Evolutionary conservation across 2,888 invertebrate genomes (phyloP), one percentile per base, ranked within the genome.

Genomic region (Acanthoscelides obtectus): DNA sequence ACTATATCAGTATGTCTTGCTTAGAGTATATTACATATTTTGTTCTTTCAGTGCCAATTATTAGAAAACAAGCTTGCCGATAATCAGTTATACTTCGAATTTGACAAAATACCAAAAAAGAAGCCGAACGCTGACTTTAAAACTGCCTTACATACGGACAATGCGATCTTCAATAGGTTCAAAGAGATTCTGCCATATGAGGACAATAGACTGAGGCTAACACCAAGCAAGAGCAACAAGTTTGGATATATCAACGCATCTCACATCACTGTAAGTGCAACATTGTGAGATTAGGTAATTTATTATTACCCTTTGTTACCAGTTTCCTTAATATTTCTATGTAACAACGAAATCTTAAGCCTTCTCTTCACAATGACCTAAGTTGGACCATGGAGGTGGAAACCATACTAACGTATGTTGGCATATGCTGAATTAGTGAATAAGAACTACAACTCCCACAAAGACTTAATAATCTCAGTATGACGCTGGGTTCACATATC

Each of bases 161-260:
- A 91, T 82, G 85, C 86, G 0, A 80, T 84, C 80, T 80, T 83
- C 80, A 82, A 88, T 68, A 87, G 87, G 78, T 90, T 90, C 81
- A 88, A 89, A 73, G 93, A 94, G 83, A 91, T 94, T 78, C 87
- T 97, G 75, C 97, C 97, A 0, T 98, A 97, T 83, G 97, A 96
- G 81, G 95, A 95, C 81, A 97, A 95, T 84, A 86, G 97, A 69
- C 93, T 97, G 63, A 88, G 93, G 74, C 86, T 97, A 22, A 91
- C 92, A n/a, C 94, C 96, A 5, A 90, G 92, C 12, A 92, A 93
- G 80, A 90, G 90, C 78, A 97, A 98, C 86, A 92, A 93, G 70
- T 90, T 90, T 81, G 97, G 97, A 19, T 98, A 97, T 81, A 94
- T 97, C 77, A 97, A 97, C 87, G 97, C 97, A 0, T 96, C 96